Evolutionary conservation across 2,113 vertebrate species (phyloP).

Genomic region (Saccopteryx bilineata): DNA sequence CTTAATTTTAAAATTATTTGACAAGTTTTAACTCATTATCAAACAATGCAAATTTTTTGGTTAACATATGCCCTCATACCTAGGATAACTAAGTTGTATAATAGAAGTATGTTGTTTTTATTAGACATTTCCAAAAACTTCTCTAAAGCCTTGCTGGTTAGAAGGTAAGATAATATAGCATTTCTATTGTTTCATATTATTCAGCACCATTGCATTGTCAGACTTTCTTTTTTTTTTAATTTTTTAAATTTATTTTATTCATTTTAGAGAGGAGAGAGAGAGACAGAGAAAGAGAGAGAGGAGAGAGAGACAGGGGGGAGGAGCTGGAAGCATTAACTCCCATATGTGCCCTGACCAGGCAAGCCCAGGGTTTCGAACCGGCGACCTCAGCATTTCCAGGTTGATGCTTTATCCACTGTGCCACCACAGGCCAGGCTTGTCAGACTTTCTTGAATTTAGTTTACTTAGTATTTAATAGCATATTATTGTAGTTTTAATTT

Average conservation of each 20-base stretch:
- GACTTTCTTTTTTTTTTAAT: too few relatives aligned
- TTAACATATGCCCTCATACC: not conserved
- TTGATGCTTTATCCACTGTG: too few relatives aligned
- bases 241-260: too few relatives aligned
- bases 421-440: too few relatives aligned
- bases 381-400: too few relatives aligned
- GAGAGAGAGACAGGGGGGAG: too few relatives aligned
- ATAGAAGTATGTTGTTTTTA: not conserved
- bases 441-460: not conserved
- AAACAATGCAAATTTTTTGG: not conserved
- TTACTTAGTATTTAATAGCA: not conserved
- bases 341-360: too few relatives aligned
- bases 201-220: not conserved
- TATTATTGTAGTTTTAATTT: not conserved
- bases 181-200: not conserved
- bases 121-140: not conserved
- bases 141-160: not conserved
- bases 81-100: not conserved
- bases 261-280: too few relatives aligned
- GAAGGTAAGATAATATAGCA: not conserved
- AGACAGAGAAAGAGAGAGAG: too few relatives aligned
- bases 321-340: too few relatives aligned
- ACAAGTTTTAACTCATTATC: not conserved
- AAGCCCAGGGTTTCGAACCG: too few relatives aligned
- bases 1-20: conserved; percentile 30